Evolutionary conservation across 2,797 vertebrate genomes (phyloP).

Genomic region (Thaleichthys pacificus): DNA sequence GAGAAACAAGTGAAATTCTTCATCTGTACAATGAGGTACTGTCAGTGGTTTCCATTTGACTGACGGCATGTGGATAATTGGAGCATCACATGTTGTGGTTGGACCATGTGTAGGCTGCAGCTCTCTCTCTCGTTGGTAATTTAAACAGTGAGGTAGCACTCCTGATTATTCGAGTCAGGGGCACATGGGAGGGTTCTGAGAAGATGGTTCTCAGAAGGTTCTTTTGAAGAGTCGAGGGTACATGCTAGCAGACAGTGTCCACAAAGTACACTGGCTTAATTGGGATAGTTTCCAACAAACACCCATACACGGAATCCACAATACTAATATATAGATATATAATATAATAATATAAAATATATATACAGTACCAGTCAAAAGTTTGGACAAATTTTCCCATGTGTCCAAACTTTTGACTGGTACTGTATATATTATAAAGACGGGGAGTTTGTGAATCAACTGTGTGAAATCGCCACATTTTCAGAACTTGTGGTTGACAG

Average conservation of each 20-base stretch:
- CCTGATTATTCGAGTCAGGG: constrained; percentile 40
- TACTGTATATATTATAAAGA: not conserved
- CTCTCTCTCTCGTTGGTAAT: constrained; percentile 31
- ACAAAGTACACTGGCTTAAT: not conserved
- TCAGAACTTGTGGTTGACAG: constrained; percentile 35
- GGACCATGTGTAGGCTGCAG: constrained; percentile 53
- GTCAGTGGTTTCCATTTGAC: constrained; percentile 22
- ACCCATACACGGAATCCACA: not conserved
- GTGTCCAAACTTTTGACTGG: no score
- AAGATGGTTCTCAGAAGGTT: constrained; percentile 17
- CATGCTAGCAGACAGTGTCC: constrained; percentile 22
- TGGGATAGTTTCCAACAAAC: not conserved
- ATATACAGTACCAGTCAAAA: no score
- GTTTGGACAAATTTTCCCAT: no score
- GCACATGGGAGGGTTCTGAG: constrained; percentile 55
- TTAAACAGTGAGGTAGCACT: constrained; percentile 48
- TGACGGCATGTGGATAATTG: constrained; percentile 41
- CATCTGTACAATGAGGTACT: constrained; percentile 5
- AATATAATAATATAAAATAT: no score
- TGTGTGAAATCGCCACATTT: constrained; percentile 32
- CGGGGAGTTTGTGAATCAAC: not conserved
- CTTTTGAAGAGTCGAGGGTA: constrained; percentile 40
- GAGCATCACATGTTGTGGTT: constrained; percentile 34
- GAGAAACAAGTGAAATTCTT: constrained; percentile 17
- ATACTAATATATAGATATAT: not conserved